A percentile compares a stretch with the other conserved stretches of the same genome.
Evolutionary conservation across 1,140 invertebrate species (phyloP).

Genomic region (Sesamia nonagrioides): DNA sequence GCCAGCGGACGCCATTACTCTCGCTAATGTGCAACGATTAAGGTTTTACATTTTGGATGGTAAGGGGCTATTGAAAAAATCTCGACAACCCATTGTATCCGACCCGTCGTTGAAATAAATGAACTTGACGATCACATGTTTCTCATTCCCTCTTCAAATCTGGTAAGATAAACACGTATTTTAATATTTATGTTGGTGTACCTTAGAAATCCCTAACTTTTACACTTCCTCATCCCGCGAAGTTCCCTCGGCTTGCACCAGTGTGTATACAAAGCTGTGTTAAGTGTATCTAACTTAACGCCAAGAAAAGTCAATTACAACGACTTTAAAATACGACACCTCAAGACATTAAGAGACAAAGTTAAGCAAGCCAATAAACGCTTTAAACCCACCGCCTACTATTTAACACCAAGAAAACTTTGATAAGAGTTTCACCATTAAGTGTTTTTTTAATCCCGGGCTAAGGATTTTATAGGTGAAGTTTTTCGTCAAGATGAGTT

Average conservation of each 20-base stretch:
- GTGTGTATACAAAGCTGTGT: conserved; percentile 37
- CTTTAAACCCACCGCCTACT: conserved; percentile 46
- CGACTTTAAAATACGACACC: conserved; percentile 54
- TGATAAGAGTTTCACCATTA: conserved; percentile 46
- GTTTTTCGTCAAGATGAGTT: conserved; percentile 47
- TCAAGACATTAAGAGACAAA: conserved; percentile 53
- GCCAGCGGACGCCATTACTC: conserved; percentile 65
- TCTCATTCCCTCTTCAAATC: not conserved
- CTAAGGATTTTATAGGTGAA: conserved; percentile 49
- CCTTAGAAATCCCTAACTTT: conserved; percentile 13
- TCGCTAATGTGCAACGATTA: conserved; percentile 72
- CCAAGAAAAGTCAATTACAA: conserved; percentile 51
- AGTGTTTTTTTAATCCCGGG: conserved; percentile 46
- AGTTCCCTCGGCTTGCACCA: conserved; percentile 19
- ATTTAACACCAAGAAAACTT: conserved; percentile 51
- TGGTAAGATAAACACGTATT: conserved; percentile 18
- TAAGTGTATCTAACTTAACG: conserved; percentile 44
- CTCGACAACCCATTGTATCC: conserved; percentile 26
- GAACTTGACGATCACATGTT: conserved; percentile 1
- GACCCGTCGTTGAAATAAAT: conserved; percentile 40
- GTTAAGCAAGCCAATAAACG: conserved; percentile 54
- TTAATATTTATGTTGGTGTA: conserved; percentile 5
- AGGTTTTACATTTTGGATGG: conserved; percentile 67
- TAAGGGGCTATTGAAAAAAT: conserved; percentile 47
- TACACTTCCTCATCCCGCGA: not conserved